A percentile compares a stretch with the other conserved stretches of the same genome.
Evolutionary conservation across 1,140 invertebrate species (phyloP).

Genomic region (Drosophila kikkawai): DNA sequence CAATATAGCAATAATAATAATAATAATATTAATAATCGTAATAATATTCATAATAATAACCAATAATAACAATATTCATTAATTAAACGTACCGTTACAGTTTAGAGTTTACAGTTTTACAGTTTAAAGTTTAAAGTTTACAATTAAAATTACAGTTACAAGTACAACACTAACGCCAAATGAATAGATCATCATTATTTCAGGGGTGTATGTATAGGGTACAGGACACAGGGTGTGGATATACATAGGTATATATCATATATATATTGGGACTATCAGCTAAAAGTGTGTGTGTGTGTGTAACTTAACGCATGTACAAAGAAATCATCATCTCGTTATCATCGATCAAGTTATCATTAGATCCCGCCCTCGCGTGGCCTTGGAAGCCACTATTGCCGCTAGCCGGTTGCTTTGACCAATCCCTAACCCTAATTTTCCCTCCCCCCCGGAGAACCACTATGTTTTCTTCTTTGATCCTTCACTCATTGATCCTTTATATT

Average conservation of each 20-base stretch:
- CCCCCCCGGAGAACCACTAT: conserved; percentile 44
- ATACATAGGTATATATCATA: conserved; percentile 39
- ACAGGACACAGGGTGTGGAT: conserved; percentile 41
- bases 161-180: conserved; percentile 80
- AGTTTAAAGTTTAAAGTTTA: conserved; percentile 54
- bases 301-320: conserved; percentile 68
- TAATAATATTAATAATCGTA: conserved; percentile 57
- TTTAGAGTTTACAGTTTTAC: conserved; percentile 41
- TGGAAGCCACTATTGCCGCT: conserved; percentile 77
- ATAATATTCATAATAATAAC: conserved; percentile 65
- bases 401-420: conserved; percentile 54
- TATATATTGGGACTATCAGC: conserved; percentile 53
- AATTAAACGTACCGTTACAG: conserved; percentile 45
- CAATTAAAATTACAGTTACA: conserved; percentile 67
- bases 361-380: conserved; percentile 41
- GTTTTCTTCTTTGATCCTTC: conserved; percentile 21
- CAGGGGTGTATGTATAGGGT: conserved; percentile 51
- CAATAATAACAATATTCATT: conserved; percentile 78
- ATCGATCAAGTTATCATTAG: conserved; percentile 53
- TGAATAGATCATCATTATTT: conserved; percentile 80
- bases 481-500: conserved; percentile 48
- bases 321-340: conserved; percentile 67
- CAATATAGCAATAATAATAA: conserved; percentile 55
- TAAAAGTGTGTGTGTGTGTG: conserved; percentile 35
- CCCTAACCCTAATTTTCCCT: conserved; percentile 1